Conservation (phyloP, 2,797 vertebrate species). For the Petrocephalus sullivani region DNA sequence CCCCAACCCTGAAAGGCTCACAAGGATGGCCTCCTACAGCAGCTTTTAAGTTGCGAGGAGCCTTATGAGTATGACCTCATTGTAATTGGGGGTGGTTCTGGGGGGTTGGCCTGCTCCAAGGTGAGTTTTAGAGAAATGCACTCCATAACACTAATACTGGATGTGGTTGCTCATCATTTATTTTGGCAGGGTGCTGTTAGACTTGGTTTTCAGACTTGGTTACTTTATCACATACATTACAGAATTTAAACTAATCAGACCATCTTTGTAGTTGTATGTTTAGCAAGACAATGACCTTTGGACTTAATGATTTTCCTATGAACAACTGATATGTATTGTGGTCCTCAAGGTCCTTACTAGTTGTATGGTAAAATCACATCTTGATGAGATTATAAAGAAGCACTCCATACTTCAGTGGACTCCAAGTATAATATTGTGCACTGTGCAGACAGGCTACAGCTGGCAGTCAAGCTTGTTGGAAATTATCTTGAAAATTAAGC, state of each 20-base stretch:
- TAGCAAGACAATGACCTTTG: neutral
- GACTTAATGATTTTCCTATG: neutral
- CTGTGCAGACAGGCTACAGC: neutral
- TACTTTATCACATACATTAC: neutral
- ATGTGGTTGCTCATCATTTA: neutral
- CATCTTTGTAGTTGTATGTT: neutral
- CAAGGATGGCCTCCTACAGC: conserved; percentile 75
- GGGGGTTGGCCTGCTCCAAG: conserved; percentile 93
- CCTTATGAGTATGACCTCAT: conserved; percentile 89
- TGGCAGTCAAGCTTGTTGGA: neutral
- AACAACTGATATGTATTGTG: neutral
- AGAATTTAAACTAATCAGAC: neutral
- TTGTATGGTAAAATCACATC: neutral
- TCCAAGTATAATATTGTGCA: neutral
- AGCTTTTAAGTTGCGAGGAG: conserved; percentile 67
- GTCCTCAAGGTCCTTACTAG: neutral
- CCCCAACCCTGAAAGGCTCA: conserved; percentile 65
- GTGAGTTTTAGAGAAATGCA: conserved; percentile 49
- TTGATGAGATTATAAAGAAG: neutral
- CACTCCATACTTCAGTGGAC: neutral
- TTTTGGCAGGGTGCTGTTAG: neutral
- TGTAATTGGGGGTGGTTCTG: conserved; percentile 89
- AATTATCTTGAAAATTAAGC: neutral
- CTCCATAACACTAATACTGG: neutral
- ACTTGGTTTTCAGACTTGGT: neutral